These are phyloP conservation scores for Cephalophus harveyi DNA, from an alignment of 2,113 vertebrate species.

Conservation along the genomic window DNA sequence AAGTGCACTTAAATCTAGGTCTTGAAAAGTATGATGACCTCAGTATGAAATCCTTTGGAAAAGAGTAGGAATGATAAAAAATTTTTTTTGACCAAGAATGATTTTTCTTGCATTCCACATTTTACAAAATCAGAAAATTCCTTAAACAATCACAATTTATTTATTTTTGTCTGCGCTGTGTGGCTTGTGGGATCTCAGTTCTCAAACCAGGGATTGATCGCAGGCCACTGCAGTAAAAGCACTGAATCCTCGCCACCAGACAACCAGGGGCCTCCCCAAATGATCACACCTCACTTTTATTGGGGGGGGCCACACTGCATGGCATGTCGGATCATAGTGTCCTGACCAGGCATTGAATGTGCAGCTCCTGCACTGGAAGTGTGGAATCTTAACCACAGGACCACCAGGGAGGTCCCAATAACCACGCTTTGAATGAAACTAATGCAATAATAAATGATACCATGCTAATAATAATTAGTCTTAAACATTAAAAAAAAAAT, in stretches of 20 bases:
- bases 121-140: neutral
- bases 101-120: neutral
- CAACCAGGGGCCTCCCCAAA: neutral
- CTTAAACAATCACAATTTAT: neutral
- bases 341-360: fast-evolving
- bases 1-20: neutral
- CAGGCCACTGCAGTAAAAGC: neutral
- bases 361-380: neutral
- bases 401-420: neutral
- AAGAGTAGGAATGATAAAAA: neutral
- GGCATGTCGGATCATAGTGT: neutral
- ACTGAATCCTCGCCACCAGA: neutral
- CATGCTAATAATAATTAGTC: neutral
- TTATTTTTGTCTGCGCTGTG: neutral
- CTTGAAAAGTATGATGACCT: neutral
- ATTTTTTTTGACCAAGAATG: neutral
- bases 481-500: neutral
- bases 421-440: neutral
- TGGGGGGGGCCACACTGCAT: neutral
- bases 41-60: neutral
- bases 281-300: neutral
- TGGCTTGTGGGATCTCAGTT: neutral
- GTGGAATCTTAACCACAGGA: neutral
- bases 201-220: neutral
- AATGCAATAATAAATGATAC: neutral